Evolutionary conservation across 2,113 vertebrate species (phyloP).

Genomic region (Notothenia rossii): DNA sequence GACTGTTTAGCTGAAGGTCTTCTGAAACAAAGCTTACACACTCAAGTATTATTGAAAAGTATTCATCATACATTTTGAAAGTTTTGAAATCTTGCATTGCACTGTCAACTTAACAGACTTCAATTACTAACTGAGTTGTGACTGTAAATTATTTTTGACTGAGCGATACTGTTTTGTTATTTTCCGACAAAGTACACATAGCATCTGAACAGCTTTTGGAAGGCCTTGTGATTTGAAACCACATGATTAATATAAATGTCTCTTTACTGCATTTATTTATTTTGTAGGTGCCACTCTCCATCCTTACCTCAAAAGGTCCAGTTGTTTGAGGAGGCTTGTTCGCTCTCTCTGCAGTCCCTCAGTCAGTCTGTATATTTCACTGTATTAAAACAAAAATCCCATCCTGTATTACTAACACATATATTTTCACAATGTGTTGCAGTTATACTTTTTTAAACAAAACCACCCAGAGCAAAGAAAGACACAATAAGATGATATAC

Average conservation of each 20-base stretch:
- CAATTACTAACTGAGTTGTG: neutral
- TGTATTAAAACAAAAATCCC: slow-evolving; percentile 62
- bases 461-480: neutral
- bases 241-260: neutral
- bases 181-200: no score
- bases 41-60: neutral
- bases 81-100: neutral
- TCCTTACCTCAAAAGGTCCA: slow-evolving; percentile 91
- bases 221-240: neutral
- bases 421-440: neutral
- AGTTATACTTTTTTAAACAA: neutral
- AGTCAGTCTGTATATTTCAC: slow-evolving; percentile 91
- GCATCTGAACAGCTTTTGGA: no score
- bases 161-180: no score
- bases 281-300: neutral
- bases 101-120: neutral
- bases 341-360: slow-evolving; percentile 92
- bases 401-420: neutral
- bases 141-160: neutral
- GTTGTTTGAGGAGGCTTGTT: slow-evolving; percentile 89
- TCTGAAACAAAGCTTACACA: neutral
- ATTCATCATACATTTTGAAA: neutral
- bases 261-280: neutral
- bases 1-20: no score
- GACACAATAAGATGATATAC: no score